Base-by-base conservation (phyloP, 2,113 vertebrate genomes). In the Camelus bactrianus region DNA sequence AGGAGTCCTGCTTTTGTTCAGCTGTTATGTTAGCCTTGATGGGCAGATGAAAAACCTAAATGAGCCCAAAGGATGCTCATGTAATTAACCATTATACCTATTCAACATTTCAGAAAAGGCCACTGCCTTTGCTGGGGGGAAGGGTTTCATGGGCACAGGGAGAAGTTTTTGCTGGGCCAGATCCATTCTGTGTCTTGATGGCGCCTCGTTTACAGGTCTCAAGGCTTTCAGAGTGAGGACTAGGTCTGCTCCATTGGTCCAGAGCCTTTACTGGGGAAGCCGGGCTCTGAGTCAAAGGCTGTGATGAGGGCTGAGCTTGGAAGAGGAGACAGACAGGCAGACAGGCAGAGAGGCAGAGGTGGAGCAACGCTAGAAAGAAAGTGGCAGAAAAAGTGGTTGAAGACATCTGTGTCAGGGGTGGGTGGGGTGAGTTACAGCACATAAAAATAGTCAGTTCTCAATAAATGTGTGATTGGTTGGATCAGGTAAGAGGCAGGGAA, bases 51-150 rank as follows among this genome's bases (percentile, higher is more conserved):
- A 70, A 85, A 96, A 56, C 72, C 82, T 58, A 35, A 96, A 95
- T 62, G 35, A 91, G 72, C 46, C 46, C 81, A 72, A 79, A 77
- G 35, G 56, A 93, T 67, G 58, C 35, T 72, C 64, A 4, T n/a
- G 35, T 80, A 93, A 96, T 97, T 94, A 94, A 58, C 69, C 92
- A 73, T 92, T 46, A 93, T 11, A 58, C 76, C 79, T 77, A 70
- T 77, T 86, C 83, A 87, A 19, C 93, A 32, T 54, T 73, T 77
- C 65, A 90, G 88, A 87, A 94, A 95, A 92, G 56, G 19, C 35
- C 11, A 8, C 26, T 73, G 67, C 69, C 30, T 80, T 70, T 42
- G 26, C 42, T 60, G 32, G 72, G 32, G 72, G 50, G 73, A 91
- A 75, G 35, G 48, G 70, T 79, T 80, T 72, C 82, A 17, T 52